phyloP scores from a whole-genome alignment of 1,140 invertebrate genomes.

The Holotrichia oblita region DNA sequence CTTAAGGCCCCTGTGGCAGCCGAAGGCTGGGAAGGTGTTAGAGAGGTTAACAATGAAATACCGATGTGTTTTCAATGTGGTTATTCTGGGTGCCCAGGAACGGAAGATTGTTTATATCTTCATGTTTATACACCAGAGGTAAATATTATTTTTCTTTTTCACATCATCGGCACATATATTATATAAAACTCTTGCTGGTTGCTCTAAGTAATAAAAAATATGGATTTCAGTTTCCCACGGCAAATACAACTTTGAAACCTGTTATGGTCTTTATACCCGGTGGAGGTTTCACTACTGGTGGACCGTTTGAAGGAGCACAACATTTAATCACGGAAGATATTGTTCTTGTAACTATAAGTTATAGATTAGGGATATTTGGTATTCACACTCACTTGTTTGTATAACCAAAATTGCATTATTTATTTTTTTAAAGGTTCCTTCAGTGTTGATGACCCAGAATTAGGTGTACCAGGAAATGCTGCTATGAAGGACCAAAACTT shows the following conservation, averaged over 20 bases:
- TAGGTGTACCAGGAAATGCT: conserved; percentile 66
- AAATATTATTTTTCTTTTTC: conserved; percentile 41
- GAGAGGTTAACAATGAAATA: background rate
- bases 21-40: background rate
- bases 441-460: conserved; percentile 41
- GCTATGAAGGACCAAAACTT: conserved; percentile 69
- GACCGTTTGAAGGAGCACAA: conserved; percentile 66
- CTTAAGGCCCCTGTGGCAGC: background rate
- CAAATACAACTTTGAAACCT: conserved; percentile 52
- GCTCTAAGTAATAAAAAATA: background rate
- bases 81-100: conserved; percentile 57
- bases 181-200: background rate
- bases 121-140: conserved; percentile 79
- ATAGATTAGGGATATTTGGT: conserved; percentile 59
- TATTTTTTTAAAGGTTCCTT: background rate
- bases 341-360: conserved; percentile 62
- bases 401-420: background rate
- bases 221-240: background rate
- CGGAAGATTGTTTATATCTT: conserved; percentile 83
- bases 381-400: background rate
- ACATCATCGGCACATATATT: background rate
- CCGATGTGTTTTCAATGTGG: background rate
- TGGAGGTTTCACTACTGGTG: conserved; percentile 67
- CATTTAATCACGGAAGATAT: conserved; percentile 69
- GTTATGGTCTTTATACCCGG: conserved; percentile 75